Base-by-base conservation (phyloP, 2,797 vertebrate species). In the Xenopus petersii region DNA sequence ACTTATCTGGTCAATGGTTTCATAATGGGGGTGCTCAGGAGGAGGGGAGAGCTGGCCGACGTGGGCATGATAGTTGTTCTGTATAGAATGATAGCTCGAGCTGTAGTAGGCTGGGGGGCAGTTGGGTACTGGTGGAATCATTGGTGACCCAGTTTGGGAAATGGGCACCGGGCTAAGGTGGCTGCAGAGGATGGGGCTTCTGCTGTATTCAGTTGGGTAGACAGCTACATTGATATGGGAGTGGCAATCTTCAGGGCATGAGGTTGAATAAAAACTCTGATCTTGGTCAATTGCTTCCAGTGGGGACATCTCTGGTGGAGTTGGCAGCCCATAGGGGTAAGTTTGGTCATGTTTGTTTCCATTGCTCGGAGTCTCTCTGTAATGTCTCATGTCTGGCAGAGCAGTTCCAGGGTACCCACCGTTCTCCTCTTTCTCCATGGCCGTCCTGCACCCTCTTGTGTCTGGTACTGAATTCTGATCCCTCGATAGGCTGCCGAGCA, bases 301-400 rank as follows among this genome's bases (percentile, higher is more conserved):
- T 0, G 97, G 97, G 3, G 97, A 99, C 96, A 96, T 96, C 87
- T 98, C 97, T 0, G 97, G 97, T 0, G 97, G 97, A 0, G 97
- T 98, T 81, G 97, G 97, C 78, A 99, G 90, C 82, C 97, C 96
- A 0, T 97, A 98, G 0, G 96, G 95, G 69, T 98, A 97, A 0
- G 88, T 87, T 55, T 73, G 70, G 91, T 99, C 97, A 71, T 93
- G 92, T 77, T 86, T 90, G 85, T 86, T 88, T 84, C 78, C 83
- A 21, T 88, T 87, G 1, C 84, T 86, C 0, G 89, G 49, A 0
- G 88, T 85, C 47, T 98, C 95, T 26, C 91, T 91, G 88, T 95
- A 99, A 42, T 92, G 91, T 36, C 92, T 87, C 76, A 95, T 83
- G 0, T 93, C 73, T 0, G 94, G 93, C 73, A 98, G 87, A 66